A percentile compares a stretch with the other conserved stretches of the same genome.
phyloP scores from a whole-genome alignment of 2,113 vertebrate species.

The Dasyornis broadbenti region DNA sequence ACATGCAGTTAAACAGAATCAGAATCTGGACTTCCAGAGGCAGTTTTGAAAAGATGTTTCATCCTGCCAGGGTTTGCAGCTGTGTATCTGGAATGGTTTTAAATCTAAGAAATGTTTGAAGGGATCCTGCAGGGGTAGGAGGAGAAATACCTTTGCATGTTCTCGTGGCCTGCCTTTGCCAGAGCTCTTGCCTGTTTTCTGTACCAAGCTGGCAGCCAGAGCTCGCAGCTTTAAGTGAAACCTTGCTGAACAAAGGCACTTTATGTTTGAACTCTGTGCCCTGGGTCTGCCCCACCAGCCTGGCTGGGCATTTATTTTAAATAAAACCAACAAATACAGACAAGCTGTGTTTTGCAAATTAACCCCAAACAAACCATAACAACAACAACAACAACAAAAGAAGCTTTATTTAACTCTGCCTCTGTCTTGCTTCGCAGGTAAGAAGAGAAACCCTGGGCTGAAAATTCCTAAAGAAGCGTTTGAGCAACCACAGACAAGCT shows the following conservation, averaged over 20 bases:
- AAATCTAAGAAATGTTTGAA: background rate
- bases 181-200: background rate
- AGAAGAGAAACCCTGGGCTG: conserved; percentile 86
- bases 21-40: background rate
- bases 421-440: conserved; percentile 72
- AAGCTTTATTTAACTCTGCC: background rate
- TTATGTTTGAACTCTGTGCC: conserved; percentile 43
- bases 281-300: background rate
- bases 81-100: background rate
- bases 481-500: conserved; percentile 84
- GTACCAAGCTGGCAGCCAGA: background rate
- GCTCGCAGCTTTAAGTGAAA: background rate
- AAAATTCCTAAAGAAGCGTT: conserved; percentile 91
- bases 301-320: background rate
- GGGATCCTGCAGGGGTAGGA: background rate
- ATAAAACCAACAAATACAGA: background rate
- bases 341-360: background rate
- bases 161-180: background rate
- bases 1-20: background rate
- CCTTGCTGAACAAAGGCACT: conserved; percentile 31
- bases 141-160: conserved; percentile 21
- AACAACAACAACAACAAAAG: background rate
- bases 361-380: background rate
- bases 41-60: background rate
- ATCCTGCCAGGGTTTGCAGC: background rate